Base-by-base conservation (phyloP, 2,797 vertebrate genomes). In the Moxostoma hubbsi region DNA sequence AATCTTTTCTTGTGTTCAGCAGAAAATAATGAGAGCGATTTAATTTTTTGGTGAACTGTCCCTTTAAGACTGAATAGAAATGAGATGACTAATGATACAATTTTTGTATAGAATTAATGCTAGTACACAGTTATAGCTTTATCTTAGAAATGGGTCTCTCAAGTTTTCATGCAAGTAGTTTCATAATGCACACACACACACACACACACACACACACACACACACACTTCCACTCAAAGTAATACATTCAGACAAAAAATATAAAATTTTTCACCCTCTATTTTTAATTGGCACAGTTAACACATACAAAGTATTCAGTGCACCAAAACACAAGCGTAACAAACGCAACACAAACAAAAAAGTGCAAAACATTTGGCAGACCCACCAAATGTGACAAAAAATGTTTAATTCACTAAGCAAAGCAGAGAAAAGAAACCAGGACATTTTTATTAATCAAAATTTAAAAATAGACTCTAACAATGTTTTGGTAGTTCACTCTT, bases 271-370 rank as follows among this genome's bases (percentile, higher is more conserved):
- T 90, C 89, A n/a, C 83, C 88, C 90, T 90, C 90, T 92, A 93
- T 91, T 88, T 93, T 94, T 95, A 92, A 94, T 95, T 94, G 93
- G 93, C 93, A 94, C 93, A 91, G 88, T 94, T 91, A 94, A 94
- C 92, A 94, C 93, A 92, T 93, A 93, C 92, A 90, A 93, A 93
- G 90, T 92, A 89, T 93, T 93, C 92, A 93, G 93, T 93, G 92
- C 93, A 93, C 90, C 84, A 82, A 89, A 92, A 94, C 90, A 92
- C 89, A 93, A 93, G 92, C 92, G 83, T 87, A 92, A 93, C 93
- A 90, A 92, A 92, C 86, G 89, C 86, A 90, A 91, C 88, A 86
- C 57, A 91, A 75, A 82, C 45, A 90, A 90, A 90, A 91, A 93
- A 93, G 91, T 92, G 91, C 92, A 93, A 93, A 92, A 93, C 87